Evolutionary conservation across 1,140 invertebrate species (phyloP).

Genomic region (Sipha flava): DNA sequence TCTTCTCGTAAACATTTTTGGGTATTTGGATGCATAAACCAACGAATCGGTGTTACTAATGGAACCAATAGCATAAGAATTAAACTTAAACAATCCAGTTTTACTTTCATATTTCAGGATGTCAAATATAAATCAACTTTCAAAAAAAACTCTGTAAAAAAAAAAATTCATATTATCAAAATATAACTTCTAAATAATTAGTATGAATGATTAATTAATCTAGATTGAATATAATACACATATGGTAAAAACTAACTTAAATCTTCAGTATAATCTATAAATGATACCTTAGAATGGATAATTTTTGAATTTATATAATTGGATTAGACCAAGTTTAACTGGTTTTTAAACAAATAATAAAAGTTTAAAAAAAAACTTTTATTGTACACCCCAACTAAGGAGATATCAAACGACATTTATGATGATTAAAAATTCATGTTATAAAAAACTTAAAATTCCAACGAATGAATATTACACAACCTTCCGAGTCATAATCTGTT

Average conservation of each 20-base stretch:
- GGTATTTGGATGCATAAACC: slow-evolving; percentile 61
- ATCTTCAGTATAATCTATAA: no score
- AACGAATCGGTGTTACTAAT: not conserved
- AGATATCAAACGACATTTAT: not conserved
- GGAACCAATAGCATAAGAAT: not conserved
- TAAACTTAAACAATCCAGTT: not conserved
- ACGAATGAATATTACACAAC: not conserved
- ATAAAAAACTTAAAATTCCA: not conserved
- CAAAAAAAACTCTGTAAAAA: not conserved
- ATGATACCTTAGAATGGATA: no score
- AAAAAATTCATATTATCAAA: not conserved
- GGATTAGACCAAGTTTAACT: no score
- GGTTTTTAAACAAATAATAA: no score
- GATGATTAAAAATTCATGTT: not conserved
- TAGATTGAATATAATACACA: no score
- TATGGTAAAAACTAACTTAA: no score
- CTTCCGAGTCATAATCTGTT: not conserved
- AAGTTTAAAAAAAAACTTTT: no score
- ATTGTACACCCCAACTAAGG: not conserved
- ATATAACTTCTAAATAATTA: no score
- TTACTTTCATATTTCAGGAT: not conserved
- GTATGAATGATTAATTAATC: no score
- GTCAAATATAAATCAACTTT: not conserved
- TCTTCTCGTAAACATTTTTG: slow-evolving; percentile 95
- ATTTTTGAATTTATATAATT: no score